phyloP scores from a whole-genome alignment of 64 coral and sea anemone genomes.

The Orbicella faveolata region DNA sequence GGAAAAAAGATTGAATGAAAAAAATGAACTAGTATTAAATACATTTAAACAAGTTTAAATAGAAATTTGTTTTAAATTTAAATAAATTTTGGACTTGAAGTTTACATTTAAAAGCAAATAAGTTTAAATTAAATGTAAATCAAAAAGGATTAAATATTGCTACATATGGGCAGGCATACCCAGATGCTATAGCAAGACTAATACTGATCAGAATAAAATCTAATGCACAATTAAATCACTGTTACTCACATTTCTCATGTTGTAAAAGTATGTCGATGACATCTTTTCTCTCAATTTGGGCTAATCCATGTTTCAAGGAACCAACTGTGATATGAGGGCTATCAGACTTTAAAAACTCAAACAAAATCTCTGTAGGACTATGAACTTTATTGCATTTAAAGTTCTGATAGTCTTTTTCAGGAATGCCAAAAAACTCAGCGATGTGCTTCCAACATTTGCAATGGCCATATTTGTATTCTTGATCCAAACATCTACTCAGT shows the following conservation, averaged over 20 bases:
- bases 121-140: too few species aligned
- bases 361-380: slow-evolving; percentile 36
- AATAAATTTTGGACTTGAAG: too few species aligned
- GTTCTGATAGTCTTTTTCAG: slow-evolving; percentile 2
- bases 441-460: slow-evolving; percentile 42
- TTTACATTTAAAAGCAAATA: too few species aligned
- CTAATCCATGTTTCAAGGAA: not conserved
- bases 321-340: slow-evolving; percentile 19
- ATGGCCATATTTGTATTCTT: slow-evolving; percentile 23
- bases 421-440: not conserved
- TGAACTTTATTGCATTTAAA: slow-evolving; percentile 5
- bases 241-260: not conserved
- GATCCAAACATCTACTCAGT: slow-evolving; percentile 11
- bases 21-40: too few species aligned
- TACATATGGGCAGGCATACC: too few species aligned
- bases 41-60: too few species aligned
- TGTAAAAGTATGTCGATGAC: not conserved
- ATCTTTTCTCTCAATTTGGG: not conserved
- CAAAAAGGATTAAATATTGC: too few species aligned
- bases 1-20: too few species aligned
- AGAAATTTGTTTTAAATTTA: too few species aligned
- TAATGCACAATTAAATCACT: not conserved
- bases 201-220: too few species aligned
- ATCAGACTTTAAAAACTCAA: slow-evolving; percentile 10
- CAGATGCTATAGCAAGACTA: too few species aligned